phyloP scores from a whole-genome alignment of 2,888 invertebrate species.

The Microplitis manilae region DNA sequence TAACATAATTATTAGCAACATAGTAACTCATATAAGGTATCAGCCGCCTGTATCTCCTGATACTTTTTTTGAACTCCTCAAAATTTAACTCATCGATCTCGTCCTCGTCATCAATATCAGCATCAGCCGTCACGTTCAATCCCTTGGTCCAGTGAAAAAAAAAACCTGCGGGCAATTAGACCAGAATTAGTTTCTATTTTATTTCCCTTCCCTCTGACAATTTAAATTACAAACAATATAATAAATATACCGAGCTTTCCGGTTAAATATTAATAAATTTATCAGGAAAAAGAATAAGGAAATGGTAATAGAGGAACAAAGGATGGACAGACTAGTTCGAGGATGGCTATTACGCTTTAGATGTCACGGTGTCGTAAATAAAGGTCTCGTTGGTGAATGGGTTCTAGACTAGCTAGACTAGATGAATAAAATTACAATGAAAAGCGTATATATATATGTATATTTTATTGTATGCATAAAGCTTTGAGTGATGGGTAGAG shows the following conservation, averaged over 20 bases:
- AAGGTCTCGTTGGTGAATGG: conserved; percentile 26
- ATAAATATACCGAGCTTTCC: no score
- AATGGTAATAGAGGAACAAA: conserved; percentile 24
- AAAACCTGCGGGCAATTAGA: background rate
- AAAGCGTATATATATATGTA: background rate
- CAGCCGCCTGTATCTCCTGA: conserved; percentile 82
- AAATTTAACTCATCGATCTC: conserved; percentile 65
- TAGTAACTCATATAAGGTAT: conserved; percentile 90
- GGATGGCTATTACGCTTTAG: conserved; percentile 15
- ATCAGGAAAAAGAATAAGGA: conserved; percentile 32
- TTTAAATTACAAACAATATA: no score
- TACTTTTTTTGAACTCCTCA: conserved; percentile 69
- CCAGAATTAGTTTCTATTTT: no score
- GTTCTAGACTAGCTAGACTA: background rate
- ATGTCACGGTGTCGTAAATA: conserved; percentile 28
- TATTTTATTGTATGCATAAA: conserved; percentile 54
- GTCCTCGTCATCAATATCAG: conserved; percentile 46
- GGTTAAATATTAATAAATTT: no score
- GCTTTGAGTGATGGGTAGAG: conserved; percentile 52
- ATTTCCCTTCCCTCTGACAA: no score
- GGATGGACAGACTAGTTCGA: background rate
- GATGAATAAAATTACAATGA: background rate
- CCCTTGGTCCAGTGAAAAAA: no score
- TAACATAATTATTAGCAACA: conserved; percentile 76
- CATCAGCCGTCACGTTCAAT: conserved; percentile 36